Evolutionary conservation across 2,797 vertebrate species (phyloP).

Genomic region (Onychomys arenicola): DNA sequence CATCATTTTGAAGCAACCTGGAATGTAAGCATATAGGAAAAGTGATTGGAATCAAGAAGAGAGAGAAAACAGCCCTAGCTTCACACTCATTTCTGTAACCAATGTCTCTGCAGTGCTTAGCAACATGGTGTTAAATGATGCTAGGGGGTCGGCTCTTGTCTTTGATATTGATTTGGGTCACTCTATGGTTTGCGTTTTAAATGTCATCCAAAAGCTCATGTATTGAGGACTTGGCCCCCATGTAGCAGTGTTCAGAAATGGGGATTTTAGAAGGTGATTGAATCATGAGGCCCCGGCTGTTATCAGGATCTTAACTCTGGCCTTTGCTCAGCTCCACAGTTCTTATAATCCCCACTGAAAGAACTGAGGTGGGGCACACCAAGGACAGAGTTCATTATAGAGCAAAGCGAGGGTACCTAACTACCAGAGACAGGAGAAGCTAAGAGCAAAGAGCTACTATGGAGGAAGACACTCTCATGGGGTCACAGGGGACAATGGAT

Average conservation of each 20-base stretch:
- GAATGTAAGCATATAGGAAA: neutral
- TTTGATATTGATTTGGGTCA: neutral
- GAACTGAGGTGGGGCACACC: neutral
- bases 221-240: too few species aligned
- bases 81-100: neutral
- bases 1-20: neutral
- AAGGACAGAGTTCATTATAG: neutral
- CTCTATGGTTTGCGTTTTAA: neutral
- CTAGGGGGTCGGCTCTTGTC: neutral
- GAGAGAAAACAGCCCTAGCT: neutral
- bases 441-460: neutral
- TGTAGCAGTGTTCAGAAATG: neutral
- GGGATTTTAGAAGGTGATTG: neutral
- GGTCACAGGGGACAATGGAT: neutral
- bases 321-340: neutral
- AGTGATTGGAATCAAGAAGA: neutral
- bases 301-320: neutral
- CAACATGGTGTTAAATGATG: neutral
- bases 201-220: neutral
- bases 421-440: neutral
- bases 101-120: neutral
- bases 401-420: neutral
- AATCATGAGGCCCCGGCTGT: neutral
- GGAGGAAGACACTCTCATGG: neutral
- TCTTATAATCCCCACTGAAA: neutral